A percentile compares a stretch with the other conserved stretches of the same genome.
phyloP scores from a whole-genome alignment of 2,797 vertebrate species.

The Megalops cyprinoides region DNA sequence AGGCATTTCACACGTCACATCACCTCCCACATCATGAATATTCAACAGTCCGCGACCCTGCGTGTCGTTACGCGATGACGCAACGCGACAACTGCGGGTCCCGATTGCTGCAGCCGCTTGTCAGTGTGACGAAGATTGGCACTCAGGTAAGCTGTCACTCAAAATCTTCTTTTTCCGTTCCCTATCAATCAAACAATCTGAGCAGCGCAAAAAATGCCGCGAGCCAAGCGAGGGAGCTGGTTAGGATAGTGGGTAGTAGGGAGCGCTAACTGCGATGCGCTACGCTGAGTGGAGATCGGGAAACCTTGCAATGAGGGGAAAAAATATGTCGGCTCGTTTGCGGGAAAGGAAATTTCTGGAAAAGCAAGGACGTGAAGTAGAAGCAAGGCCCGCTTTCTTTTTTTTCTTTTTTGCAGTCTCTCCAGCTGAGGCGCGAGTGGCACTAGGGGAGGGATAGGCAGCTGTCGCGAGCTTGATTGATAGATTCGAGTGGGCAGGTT shows the following conservation, averaged over 20 bases:
- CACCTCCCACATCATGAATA: constrained; percentile 81
- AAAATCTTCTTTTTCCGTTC: constrained; percentile 90
- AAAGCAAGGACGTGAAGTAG: constrained; percentile 55
- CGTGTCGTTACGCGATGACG: constrained; percentile 92
- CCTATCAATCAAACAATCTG: constrained; percentile 94
- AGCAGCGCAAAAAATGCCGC: constrained; percentile 77
- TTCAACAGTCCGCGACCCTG: constrained; percentile 78
- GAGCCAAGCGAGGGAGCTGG: constrained; percentile 46
- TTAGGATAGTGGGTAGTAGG: constrained; percentile 39
- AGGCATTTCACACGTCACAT: constrained; percentile 42
- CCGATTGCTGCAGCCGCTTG: constrained; percentile 97
- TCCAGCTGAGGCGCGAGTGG: constrained; percentile 44
- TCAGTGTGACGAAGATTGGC: constrained; percentile 99
- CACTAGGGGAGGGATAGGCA: constrained; percentile 61
- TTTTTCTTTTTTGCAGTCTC: constrained; percentile 28
- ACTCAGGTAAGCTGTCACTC: constrained; percentile 99
- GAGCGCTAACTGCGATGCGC: constrained; percentile 29
- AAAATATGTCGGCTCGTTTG: constrained; percentile 71
- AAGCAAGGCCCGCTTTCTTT: constrained; percentile 56
- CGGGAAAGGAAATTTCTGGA: constrained; percentile 66
- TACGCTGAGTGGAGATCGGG: constrained; percentile 50
- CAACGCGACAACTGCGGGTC: constrained; percentile 94
- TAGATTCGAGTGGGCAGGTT: constrained; percentile 63
- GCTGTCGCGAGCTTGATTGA: constrained; percentile 64
- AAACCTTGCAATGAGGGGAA: constrained; percentile 47